Evolutionary conservation across 2,888 invertebrate genomes (phyloP), one percentile per base, ranked within the genome.

Genomic region (Polylopha cassiicola): DNA sequence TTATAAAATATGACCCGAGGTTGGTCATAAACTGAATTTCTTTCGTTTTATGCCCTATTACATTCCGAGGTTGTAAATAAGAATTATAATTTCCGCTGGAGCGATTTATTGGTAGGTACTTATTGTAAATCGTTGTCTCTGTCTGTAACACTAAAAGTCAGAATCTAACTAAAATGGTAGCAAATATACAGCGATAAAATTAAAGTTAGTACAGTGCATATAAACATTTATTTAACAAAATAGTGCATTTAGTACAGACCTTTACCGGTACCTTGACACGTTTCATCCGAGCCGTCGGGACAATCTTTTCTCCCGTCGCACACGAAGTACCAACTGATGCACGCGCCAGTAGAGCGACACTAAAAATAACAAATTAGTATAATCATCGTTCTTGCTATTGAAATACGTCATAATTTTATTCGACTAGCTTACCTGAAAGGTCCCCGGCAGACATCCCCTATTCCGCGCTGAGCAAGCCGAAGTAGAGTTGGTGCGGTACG

Each of bases 261-360:
- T 78, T 73, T 80, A 66, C 82, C 79, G 61, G 81, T 85, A 50
- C 87, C 88, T 58, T 87, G 82, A 67, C 95, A 95, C 61, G 91
- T 91, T 73, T 96, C 96, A 67, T 96, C 96, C 0, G 95, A 95
- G 10, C 93, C 94, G 61, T 95, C 95, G 4, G 89, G 88, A 63
- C 96, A 96, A 65, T 96, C 95, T 47, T 90, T 88, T 48, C 93
- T 89, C 5, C 93, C 92, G 68, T 96, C 95, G 73, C 96, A 96
- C 3, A 96, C 94, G 74, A 95, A 95, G 87, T 94, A 95, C 95
- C 95, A 95, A 57, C 95, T 95, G 63, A 96, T 93, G 73, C 96
- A 96, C 7, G 89, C 87, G 1, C 96, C 96, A 33, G 92, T 91
- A 34, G 92, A 92, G 16, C 92, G 92, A 67, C 96, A 96, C 91